These are phyloP conservation scores for Lathronympha strigana DNA, from an alignment of 2,888 invertebrate species.

Conservation along the genomic window DNA sequence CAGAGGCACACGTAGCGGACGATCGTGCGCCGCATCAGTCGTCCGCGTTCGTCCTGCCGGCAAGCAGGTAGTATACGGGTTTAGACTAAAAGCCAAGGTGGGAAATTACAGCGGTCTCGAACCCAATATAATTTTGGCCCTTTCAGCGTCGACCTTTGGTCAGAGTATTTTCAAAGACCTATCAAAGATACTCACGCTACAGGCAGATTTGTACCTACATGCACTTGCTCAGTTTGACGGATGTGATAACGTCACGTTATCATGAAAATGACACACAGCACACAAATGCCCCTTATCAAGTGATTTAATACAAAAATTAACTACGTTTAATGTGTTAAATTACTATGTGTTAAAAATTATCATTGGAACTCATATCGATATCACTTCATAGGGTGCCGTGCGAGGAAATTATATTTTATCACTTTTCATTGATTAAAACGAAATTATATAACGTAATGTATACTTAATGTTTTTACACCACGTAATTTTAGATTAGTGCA, in stretches of 20 bases:
- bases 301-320: background rate
- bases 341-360: background rate
- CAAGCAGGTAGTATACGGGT: slow-evolving; percentile 34
- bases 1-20: slow-evolving; percentile 93
- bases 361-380: no score
- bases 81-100: background rate
- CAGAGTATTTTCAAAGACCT: no score
- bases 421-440: no score
- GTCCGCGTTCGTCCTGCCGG: slow-evolving; percentile 89
- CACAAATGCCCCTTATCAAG: background rate
- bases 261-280: slow-evolving; percentile 1
- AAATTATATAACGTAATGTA: no score
- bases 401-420: background rate
- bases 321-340: background rate
- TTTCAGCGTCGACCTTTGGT: no score
- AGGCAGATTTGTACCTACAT: no score
- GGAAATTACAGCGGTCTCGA: no score
- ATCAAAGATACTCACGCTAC: no score
- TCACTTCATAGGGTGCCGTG: background rate
- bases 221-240: background rate
- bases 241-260: slow-evolving; percentile 7
- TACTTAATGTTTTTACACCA: no score
- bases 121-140: no score
- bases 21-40: slow-evolving; percentile 92
- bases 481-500: no score